Conservation (phyloP, 2,113 vertebrate species). For the Prolemur simus region DNA sequence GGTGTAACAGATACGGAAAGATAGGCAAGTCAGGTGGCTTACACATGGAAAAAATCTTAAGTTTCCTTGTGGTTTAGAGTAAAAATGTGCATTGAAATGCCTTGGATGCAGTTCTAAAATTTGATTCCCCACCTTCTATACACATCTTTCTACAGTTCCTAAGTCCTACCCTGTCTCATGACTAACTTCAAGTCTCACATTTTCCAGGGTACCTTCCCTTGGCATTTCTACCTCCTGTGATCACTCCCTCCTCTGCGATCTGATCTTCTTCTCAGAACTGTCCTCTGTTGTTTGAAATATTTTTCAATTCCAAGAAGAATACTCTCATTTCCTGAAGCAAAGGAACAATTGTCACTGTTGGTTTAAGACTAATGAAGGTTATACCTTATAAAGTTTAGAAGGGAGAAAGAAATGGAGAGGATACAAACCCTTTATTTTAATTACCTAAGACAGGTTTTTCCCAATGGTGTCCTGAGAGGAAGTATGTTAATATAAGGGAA, state of each 20-base stretch:
- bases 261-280: neutral
- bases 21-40: neutral
- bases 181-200: neutral
- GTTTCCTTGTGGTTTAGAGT: neutral
- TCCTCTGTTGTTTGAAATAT: neutral
- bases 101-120: neutral
- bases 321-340: neutral
- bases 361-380: neutral
- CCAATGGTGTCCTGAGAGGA: neutral
- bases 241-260: neutral
- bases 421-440: neutral
- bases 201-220: neutral
- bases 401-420: neutral
- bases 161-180: neutral
- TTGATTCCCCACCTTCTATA: neutral
- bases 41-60: neutral
- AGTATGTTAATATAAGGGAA: neutral
- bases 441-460: neutral
- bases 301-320: conserved; percentile 4
- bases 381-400: neutral
- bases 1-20: too few relatives aligned
- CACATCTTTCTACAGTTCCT: neutral
- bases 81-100: neutral
- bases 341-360: neutral
- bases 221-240: neutral